A percentile compares a stretch with the other conserved stretches of the same genome.
Evolutionary conservation across 2,888 invertebrate species (phyloP).

Genomic region (Spisula solida): DNA sequence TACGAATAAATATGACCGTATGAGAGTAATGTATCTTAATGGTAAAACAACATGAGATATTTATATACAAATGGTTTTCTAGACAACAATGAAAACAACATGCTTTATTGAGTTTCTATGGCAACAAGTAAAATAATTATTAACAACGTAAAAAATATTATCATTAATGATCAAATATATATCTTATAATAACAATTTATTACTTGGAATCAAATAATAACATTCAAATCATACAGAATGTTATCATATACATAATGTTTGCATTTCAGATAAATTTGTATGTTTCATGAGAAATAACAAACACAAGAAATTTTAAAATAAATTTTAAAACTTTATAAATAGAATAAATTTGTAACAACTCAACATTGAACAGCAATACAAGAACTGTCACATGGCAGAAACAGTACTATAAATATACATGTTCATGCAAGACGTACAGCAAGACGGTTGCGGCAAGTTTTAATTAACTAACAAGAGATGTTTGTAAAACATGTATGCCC

Average conservation of each 20-base stretch:
- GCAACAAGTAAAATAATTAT: neutral
- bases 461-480: no score
- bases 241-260: neutral
- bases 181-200: neutral
- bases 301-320: no score
- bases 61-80: conserved; percentile 18
- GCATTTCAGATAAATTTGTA: neutral
- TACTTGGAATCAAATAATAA: neutral
- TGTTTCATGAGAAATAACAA: neutral
- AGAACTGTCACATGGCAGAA: no score
- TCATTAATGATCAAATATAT: neutral
- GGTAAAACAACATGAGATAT: conserved; percentile 6
- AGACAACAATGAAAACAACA: conserved; percentile 12
- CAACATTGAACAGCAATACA: no score
- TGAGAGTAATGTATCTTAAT: neutral
- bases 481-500: no score
- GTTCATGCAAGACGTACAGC: no score
- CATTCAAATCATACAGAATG: neutral
- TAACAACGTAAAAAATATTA: neutral
- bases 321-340: no score
- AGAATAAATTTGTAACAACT: no score
- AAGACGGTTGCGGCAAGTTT: no score
- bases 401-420: no score
- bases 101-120: neutral
- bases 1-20: neutral